These are phyloP conservation scores for Spinus pinus DNA, from an alignment of 2,797 vertebrate genomes.

Conservation along the genomic window DNA sequence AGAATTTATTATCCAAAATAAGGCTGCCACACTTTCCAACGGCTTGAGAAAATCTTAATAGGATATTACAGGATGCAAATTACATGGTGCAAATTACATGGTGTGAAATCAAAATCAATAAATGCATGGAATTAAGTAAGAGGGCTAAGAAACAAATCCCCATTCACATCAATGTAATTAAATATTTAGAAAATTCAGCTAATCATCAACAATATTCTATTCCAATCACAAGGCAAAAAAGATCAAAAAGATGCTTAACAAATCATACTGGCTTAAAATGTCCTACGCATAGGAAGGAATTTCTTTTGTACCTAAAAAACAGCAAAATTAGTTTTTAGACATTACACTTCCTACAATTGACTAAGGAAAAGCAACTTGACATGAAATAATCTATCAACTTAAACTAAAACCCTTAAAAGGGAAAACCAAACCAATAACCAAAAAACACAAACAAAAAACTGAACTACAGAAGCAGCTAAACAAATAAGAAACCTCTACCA, in stretches of 20 bases:
- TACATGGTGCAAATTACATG: not conserved
- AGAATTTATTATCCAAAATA: not conserved
- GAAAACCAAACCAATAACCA: not conserved
- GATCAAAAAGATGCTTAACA: not conserved
- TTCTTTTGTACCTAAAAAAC: not conserved
- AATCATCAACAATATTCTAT: not conserved
- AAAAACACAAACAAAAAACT: not conserved
- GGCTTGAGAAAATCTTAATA: not conserved
- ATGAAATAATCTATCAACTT: not conserved
- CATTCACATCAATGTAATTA: not conserved
- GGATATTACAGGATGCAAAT: not conserved
- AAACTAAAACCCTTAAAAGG: not conserved
- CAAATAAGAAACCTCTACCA: not conserved
- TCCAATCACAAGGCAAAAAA: not conserved
- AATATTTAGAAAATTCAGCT: not conserved
- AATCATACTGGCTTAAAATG: not conserved
- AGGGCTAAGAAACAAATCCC: not conserved
- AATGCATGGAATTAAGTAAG: not conserved
- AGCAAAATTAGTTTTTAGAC: not conserved
- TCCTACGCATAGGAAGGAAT: not conserved
- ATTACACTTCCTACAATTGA: not conserved
- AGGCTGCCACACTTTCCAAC: not conserved
- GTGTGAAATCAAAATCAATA: not conserved
- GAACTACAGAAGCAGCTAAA: not conserved
- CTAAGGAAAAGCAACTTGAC: not conserved